Conservation (phyloP, 2,888 invertebrate species). For the Synergus laeviventris region DNA sequence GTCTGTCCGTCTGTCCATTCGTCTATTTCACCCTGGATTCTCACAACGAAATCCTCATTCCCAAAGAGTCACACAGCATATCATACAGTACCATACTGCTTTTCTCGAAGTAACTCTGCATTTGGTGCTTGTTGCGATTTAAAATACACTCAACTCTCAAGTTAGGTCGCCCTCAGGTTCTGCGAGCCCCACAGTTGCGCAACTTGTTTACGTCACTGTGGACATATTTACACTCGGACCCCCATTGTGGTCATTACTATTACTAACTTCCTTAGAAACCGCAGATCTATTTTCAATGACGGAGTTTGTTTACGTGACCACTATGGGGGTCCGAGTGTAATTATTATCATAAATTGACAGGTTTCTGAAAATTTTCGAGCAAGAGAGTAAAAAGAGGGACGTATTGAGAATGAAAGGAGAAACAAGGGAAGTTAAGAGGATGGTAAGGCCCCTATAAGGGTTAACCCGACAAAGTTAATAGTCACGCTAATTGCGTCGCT, state of each 20-base stretch:
- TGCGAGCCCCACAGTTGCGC: too few relatives aligned
- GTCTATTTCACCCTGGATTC: background rate
- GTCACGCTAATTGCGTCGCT: constrained; percentile 54
- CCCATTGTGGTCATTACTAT: too few relatives aligned
- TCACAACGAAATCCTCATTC: background rate
- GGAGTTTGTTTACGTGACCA: too few relatives aligned
- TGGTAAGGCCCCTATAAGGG: background rate
- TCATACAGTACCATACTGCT: background rate
- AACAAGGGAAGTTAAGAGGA: background rate
- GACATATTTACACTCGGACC: too few relatives aligned
- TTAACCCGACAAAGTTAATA: constrained; percentile 42
- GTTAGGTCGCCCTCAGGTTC: too few relatives aligned
- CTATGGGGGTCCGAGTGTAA: too few relatives aligned
- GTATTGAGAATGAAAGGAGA: background rate
- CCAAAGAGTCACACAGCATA: background rate
- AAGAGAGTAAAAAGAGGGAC: background rate
- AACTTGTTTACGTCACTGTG: too few relatives aligned
- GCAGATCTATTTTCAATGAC: too few relatives aligned
- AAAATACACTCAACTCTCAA: too few relatives aligned
- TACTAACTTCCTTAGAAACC: too few relatives aligned
- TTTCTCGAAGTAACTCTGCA: background rate
- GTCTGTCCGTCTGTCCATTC: constrained; percentile 34
- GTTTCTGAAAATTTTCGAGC: background rate
- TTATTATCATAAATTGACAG: constrained; percentile 6
- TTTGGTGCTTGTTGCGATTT: background rate